Percentiles rank a stretch among this genome's conserved stretches.
These are phyloP conservation scores for Lutjanus erythropterus DNA, from an alignment of 2,113 vertebrate genomes.

Conservation along the genomic window DNA sequence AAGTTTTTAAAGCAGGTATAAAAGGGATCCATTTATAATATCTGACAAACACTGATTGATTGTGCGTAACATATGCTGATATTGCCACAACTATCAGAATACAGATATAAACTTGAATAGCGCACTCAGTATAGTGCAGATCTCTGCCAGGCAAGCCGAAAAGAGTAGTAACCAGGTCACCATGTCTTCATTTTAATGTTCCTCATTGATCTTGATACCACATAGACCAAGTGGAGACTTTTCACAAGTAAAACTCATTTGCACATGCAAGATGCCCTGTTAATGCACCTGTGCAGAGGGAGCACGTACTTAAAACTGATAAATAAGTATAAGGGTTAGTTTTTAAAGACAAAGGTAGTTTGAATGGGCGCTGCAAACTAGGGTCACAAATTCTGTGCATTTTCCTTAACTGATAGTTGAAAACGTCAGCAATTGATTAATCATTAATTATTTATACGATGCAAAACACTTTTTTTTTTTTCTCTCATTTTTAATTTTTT, in stretches of 20 bases:
- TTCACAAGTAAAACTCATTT: background rate
- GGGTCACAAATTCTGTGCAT: no score
- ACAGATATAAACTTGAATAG: background rate
- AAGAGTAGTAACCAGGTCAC: background rate
- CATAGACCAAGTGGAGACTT: background rate
- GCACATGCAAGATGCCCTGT: background rate
- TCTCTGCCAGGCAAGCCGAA: no score
- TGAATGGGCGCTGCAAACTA: no score
- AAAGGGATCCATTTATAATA: background rate
- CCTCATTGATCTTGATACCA: background rate
- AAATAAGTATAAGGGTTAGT: background rate
- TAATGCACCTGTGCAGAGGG: background rate
- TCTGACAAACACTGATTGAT: background rate
- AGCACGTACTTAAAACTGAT: background rate
- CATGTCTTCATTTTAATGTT: background rate
- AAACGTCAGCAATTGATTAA: no score
- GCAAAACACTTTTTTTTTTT: no score
- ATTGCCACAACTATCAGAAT: background rate
- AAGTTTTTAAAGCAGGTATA: background rate
- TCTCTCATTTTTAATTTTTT: no score
- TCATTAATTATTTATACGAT: no score
- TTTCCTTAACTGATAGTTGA: no score
- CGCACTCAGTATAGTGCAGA: no score
- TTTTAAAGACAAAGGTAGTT: background rate
- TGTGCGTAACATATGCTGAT: slow-evolving; percentile 2